A percentile compares a stretch with the other conserved stretches of the same genome.
Evolutionary conservation across 1,140 invertebrate species (phyloP).

Genomic region (Drosophila setifemur): DNA sequence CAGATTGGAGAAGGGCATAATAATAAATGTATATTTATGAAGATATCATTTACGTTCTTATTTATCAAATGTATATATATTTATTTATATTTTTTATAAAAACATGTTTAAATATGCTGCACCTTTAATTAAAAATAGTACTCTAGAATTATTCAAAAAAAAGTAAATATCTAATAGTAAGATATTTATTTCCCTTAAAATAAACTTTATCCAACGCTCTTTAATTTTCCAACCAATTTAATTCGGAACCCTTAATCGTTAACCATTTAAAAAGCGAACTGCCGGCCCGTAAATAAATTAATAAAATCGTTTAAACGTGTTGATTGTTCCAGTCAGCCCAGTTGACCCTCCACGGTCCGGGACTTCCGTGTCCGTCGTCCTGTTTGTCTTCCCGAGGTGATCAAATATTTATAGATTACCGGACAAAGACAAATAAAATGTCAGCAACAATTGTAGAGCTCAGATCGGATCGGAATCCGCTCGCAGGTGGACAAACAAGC

Average conservation of each 20-base stretch:
- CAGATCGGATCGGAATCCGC: constrained; percentile 20
- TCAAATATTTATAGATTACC: constrained; percentile 63
- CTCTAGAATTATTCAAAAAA: too few species aligned
- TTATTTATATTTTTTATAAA: too few species aligned
- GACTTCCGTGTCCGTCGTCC: constrained; percentile 33
- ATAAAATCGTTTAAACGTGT: constrained; percentile 73
- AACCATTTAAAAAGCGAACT: constrained; percentile 37
- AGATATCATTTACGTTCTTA: too few species aligned
- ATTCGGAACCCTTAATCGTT: constrained; percentile 14
- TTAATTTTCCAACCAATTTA: neutral
- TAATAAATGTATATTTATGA: too few species aligned
- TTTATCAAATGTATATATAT: too few species aligned
- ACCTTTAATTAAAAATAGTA: too few species aligned
- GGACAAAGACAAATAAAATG: constrained; percentile 51
- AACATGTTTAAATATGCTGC: too few species aligned
- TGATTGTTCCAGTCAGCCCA: constrained; percentile 62
- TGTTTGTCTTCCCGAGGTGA: constrained; percentile 16
- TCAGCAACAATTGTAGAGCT: constrained; percentile 32
- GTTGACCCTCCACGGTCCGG: neutral
- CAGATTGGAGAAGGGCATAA: neutral
- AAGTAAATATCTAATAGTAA: too few species aligned
- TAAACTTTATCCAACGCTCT: neutral
- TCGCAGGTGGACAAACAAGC: constrained; percentile 35
- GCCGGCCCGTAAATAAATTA: constrained; percentile 60
- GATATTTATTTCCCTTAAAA: neutral